Evolutionary conservation across 2,797 vertebrate species (phyloP), one percentile per base, ranked within the genome.

Genomic region (Nyctalus aviator): DNA sequence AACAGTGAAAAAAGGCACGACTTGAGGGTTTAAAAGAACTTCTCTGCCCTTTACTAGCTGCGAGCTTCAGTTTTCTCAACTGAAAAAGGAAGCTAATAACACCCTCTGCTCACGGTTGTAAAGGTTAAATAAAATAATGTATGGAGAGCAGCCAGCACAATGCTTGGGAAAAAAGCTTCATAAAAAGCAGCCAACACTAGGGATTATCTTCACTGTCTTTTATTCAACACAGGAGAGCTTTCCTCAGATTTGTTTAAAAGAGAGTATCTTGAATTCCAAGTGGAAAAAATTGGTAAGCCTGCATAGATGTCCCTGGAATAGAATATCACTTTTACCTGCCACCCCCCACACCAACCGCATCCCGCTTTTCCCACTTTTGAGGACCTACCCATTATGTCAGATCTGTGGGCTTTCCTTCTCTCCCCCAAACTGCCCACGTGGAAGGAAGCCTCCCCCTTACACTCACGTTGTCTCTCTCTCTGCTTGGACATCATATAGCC

Each of bases 401-500:
- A 53, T n/a, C 76, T 66, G 10, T 0, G 9, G 48, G 25, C 32
- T 57, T 90, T 79, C n/a, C 35, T 90, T 21, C 62, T 75, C 35
- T 50, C 66, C 75, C 68, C 46, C 37, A 53, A 66, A 91, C 2
- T 78, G 71, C 72, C 62, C 17, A 68, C 75, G 8, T 18, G 44
- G 59, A 88, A 89, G 13, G 53, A 50, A 0, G 6, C 50, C 20
- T 64, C 44, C 71, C 8, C 8, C 27, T 30, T 69, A 84, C 25
- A 98, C 99, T 99, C 98, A 99, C 99, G 88, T 73, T 99, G 99
- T 92, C 99, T 99, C 72, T 99, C 99, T 35, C 99, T 99, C 83
- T 99, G 99, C 97, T 99, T 99, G 59, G 99, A 98, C 98, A 98
- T 99, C 99, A 99, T 98, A 98, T 99, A 99, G 95, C 99, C 99